A percentile compares a stretch with the other conserved stretches of the same genome.
phyloP scores from a whole-genome alignment of 2,113 vertebrate genomes.

The Microtus richardsoni region DNA sequence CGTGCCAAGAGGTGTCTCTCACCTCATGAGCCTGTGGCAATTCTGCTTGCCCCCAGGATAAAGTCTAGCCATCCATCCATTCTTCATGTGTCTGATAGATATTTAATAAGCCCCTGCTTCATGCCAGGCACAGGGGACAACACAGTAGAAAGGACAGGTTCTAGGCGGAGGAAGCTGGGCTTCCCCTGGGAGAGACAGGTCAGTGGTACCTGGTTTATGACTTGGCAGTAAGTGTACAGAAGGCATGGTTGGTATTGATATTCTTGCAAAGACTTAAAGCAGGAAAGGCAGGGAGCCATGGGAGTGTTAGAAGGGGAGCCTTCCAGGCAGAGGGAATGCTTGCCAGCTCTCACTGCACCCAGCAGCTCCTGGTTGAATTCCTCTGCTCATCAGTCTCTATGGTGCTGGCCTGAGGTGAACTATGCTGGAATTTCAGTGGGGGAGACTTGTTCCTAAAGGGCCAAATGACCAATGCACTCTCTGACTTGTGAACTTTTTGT shows the following conservation, averaged over 20 bases:
- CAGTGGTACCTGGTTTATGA: too few species aligned
- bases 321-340: not conserved
- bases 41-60: not conserved
- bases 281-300: not conserved
- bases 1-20: not conserved
- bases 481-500: not conserved
- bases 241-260: not conserved
- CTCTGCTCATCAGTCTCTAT: not conserved
- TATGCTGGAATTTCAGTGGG: too few species aligned
- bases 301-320: not conserved
- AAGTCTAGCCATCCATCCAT: not conserved
- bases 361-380: not conserved
- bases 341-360: not conserved
- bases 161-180: not conserved
- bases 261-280: not conserved
- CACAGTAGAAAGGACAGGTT: not conserved
- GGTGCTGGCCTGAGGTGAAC: not conserved
- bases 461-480: not conserved
- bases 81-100: fast-evolving
- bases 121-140: not conserved
- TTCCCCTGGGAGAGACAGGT: not conserved
- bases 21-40: not conserved
- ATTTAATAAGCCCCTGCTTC: not conserved
- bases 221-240: not conserved
- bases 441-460: not conserved